phyloP scores from a whole-genome alignment of 2,113 vertebrate genomes.

The Microtus montanus region DNA sequence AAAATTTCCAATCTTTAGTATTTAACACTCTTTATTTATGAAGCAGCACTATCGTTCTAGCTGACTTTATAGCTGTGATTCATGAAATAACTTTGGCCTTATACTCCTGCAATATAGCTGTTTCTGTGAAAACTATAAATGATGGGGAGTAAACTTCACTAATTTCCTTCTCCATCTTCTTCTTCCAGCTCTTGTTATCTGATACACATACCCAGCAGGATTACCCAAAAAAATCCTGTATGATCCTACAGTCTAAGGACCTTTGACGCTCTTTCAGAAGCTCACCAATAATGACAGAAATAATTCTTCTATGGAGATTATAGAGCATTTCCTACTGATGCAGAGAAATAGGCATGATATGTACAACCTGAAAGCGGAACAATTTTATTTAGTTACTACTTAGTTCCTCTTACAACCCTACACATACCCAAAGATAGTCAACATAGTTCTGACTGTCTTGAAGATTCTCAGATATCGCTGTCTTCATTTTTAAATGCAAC shows the following conservation, averaged over 20 bases:
- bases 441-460: conserved; percentile 30
- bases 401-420: conserved; percentile 10
- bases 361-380: neutral
- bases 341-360: neutral
- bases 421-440: neutral
- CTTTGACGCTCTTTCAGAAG: conserved; percentile 10
- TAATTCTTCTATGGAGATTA: neutral
- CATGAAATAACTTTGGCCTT: conserved; percentile 9
- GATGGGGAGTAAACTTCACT: neutral
- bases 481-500: conserved; percentile 27
- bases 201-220: neutral
- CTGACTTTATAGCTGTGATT: conserved; percentile 29
- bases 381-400: conserved; percentile 2
- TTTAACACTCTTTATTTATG: conserved; percentile 33
- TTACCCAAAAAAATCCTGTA: neutral
- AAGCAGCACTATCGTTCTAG: neutral
- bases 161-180: neutral
- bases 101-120: neutral
- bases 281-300: neutral
- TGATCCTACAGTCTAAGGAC: neutral
- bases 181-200: conserved; percentile 19
- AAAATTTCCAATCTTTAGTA: conserved; percentile 1
- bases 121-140: conserved; percentile 18
- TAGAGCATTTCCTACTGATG: neutral
- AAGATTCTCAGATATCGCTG: neutral